phyloP scores from a whole-genome alignment of 2,113 vertebrate species.

The Sapajus apella region DNA sequence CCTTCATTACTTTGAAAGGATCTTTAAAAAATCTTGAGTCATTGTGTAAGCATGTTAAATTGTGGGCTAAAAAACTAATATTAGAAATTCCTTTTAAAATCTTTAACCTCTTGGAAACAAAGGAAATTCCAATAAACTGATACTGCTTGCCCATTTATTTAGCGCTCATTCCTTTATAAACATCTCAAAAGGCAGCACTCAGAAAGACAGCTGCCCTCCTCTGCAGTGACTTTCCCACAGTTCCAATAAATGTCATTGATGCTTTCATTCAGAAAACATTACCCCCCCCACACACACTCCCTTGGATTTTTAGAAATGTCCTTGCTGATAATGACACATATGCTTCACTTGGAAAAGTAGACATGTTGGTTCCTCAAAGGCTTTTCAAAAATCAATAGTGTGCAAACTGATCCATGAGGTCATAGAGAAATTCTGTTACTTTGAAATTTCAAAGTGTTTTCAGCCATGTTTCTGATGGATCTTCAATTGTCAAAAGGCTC shows the following conservation, averaged over 20 bases:
- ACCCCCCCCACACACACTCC: background rate
- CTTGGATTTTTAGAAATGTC: conserved; percentile 37
- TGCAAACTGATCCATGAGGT: conserved; percentile 51
- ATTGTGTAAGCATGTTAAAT: conserved; percentile 35
- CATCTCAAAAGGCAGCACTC: background rate
- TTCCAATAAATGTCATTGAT: background rate
- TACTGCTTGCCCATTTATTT: conserved; percentile 23
- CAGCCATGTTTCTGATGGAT: conserved; percentile 54
- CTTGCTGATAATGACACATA: background rate
- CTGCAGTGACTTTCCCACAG: background rate
- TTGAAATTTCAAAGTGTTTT: conserved; percentile 70
- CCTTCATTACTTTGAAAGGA: conserved; percentile 41
- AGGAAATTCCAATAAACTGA: conserved; percentile 10
- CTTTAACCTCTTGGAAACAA: conserved; percentile 52
- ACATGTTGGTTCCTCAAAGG: conserved; percentile 23
- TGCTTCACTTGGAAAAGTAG: background rate
- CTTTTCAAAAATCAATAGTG: conserved; percentile 41
- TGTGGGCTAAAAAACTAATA: background rate
- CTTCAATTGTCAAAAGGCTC: conserved; percentile 49
- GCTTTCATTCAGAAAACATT: conserved; percentile 33
- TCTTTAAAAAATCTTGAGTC: conserved; percentile 49
- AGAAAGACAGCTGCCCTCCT: background rate
- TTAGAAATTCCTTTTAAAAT: conserved; percentile 6
- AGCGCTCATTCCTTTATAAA: conserved; percentile 35
- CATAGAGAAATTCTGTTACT: conserved; percentile 48